phyloP scores from a whole-genome alignment of 2,113 vertebrate species.

The Piprites chloris region DNA sequence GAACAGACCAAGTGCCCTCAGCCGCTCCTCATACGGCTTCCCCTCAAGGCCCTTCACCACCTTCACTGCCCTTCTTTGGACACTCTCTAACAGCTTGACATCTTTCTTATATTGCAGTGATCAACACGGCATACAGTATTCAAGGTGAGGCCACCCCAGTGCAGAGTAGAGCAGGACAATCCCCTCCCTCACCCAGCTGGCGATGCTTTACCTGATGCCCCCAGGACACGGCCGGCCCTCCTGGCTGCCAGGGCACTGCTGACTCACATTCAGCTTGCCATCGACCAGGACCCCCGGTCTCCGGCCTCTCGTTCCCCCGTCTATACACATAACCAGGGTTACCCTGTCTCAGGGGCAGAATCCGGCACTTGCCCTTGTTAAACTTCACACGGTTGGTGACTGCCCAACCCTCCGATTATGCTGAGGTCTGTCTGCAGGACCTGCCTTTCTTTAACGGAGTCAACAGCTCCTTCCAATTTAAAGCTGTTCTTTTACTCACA shows the following conservation, averaged over 20 bases:
- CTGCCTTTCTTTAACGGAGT: accelerated
- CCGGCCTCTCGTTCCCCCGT: background rate
- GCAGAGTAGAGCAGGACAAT: background rate
- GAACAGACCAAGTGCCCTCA: background rate
- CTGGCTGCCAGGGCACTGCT: background rate
- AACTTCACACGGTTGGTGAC: background rate
- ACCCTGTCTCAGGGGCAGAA: background rate
- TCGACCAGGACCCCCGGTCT: background rate
- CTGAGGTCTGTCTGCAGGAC: accelerated
- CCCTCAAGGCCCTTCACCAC: background rate
- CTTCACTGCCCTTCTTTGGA: background rate
- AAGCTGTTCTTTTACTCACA: accelerated
- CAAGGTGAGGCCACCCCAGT: accelerated
- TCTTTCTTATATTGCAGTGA: too few relatives aligned
- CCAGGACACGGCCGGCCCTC: accelerated
- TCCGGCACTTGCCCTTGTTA: too few relatives aligned
- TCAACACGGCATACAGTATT: background rate
- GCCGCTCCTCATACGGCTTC: accelerated
- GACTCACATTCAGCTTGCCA: background rate
- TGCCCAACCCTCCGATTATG: background rate
- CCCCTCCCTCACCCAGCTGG: too few relatives aligned
- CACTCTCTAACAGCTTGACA: background rate
- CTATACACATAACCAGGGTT: background rate
- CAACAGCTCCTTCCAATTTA: accelerated
- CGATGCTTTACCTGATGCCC: background rate